These are phyloP conservation scores for Delia radicum DNA, from an alignment of 1,140 invertebrate genomes.

Conservation along the genomic window DNA sequence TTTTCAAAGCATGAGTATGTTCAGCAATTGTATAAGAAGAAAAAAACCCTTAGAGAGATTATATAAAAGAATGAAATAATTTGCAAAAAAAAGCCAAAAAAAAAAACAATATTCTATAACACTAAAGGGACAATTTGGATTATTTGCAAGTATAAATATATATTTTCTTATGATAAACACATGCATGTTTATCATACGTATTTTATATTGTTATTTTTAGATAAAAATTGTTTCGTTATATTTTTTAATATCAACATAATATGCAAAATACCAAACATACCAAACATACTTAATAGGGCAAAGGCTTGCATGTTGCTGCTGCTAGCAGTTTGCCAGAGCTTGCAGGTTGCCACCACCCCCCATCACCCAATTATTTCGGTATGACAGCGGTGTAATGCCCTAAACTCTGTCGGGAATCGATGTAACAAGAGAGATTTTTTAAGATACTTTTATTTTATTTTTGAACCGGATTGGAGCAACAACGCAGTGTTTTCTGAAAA, in stretches of 20 bases:
- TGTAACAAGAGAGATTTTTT: too few relatives aligned
- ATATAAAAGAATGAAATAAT: background rate
- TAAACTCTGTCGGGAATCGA: too few relatives aligned
- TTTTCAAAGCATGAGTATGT: background rate
- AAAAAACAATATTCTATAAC: background rate
- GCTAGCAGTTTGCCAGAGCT: too few relatives aligned
- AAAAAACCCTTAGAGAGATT: background rate
- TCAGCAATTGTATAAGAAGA: background rate
- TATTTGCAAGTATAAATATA: background rate
- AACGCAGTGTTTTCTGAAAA: too few relatives aligned
- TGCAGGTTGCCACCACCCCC: too few relatives aligned
- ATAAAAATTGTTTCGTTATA: background rate
- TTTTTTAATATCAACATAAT: slow-evolving; percentile 17
- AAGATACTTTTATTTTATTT: too few relatives aligned
- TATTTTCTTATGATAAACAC: background rate
- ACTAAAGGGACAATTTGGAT: background rate
- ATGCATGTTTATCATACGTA: slow-evolving; percentile 9
- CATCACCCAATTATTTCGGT: too few relatives aligned
- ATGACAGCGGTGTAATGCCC: too few relatives aligned
- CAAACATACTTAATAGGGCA: too few relatives aligned
- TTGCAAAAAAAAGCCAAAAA: background rate
- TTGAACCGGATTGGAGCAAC: too few relatives aligned
- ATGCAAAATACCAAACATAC: slow-evolving; percentile 15
- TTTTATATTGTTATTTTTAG: slow-evolving; percentile 6
- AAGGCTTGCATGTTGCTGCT: too few relatives aligned